Evolutionary conservation across 1,140 invertebrate genomes (phyloP), one percentile per base, ranked within the genome.

Genomic region (Rhopalosiphum maidis): DNA sequence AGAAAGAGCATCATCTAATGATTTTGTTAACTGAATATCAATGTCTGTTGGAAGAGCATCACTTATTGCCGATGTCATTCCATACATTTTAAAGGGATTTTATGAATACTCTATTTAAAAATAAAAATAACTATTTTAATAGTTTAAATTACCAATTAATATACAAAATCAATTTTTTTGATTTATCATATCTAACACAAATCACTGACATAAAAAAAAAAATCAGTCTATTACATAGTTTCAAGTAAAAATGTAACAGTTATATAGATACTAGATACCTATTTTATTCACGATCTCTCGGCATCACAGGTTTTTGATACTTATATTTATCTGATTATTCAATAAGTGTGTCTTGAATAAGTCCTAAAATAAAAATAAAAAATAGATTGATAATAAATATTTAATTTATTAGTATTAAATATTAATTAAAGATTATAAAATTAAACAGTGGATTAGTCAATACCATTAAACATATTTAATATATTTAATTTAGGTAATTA

Each of bases 41-140:
- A 97, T 96, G 3, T 97, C 96, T 95, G 98, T 98, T 35, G 99
- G 99, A 90, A 96, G 96, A 94, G 98, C 98, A 94, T 97, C 96
- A 94, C 97, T 99, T 94, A 99, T 99, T 86, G 99, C 98, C 54
- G 98, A 98, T 11, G 98, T 99, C 96, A 99, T 98, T 82, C 98
- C 98, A 94, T 97, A 95, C 46, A 97, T 97, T 54, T 91, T 83
- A 82, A 93, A 92, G 8, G 7, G 68, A 30, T 82, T 55, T 83
- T 83, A 82, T 7, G n/a, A 77, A 92, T 22, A 83, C 21, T 92
- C 43, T 92, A 92, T 83, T 83, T 30, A 48, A 83, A 92, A 92
- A 82, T 83, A 22, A 92, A 37, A 91, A 89, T 89, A 89, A 92
- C n/a, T 82, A 48, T 83, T 35, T 82, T 90, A 30, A 51, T 77